These are phyloP conservation scores for Tipula unca DNA, from an alignment of 2,888 invertebrate species.

Conservation along the genomic window DNA sequence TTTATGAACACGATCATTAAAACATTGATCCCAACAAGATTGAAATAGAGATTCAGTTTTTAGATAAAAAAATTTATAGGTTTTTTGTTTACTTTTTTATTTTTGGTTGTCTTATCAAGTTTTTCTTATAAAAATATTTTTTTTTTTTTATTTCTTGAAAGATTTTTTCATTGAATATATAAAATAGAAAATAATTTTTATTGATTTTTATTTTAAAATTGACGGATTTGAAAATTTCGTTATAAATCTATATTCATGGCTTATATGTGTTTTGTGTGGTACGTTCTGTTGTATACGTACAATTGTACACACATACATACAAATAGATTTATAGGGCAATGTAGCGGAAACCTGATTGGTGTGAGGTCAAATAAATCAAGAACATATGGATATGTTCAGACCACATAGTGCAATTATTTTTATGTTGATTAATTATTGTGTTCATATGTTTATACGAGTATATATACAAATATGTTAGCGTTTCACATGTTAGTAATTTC, in stretches of 20 bases:
- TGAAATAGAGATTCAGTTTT: constrained; percentile 8
- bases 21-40: constrained; percentile 14
- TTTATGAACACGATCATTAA: constrained; percentile 14
- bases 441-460: too few relatives aligned
- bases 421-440: too few relatives aligned
- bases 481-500: too few relatives aligned
- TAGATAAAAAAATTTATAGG: neutral
- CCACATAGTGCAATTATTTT: neutral
- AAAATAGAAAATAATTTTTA: constrained; percentile 14
- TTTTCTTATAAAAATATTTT: neutral
- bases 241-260: neutral
- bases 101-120: constrained; percentile 1
- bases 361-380: neutral
- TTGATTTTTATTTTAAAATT: neutral
- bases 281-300: neutral
- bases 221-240: neutral
- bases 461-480: too few relatives aligned
- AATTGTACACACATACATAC: too few relatives aligned
- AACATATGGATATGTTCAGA: neutral
- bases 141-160: neutral
- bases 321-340: neutral
- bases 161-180: neutral
- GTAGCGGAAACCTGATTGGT: neutral
- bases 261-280: neutral
- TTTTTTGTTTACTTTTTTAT: neutral